phyloP scores from a whole-genome alignment of 2,888 invertebrate genomes.

The Mesoligia furuncula region DNA sequence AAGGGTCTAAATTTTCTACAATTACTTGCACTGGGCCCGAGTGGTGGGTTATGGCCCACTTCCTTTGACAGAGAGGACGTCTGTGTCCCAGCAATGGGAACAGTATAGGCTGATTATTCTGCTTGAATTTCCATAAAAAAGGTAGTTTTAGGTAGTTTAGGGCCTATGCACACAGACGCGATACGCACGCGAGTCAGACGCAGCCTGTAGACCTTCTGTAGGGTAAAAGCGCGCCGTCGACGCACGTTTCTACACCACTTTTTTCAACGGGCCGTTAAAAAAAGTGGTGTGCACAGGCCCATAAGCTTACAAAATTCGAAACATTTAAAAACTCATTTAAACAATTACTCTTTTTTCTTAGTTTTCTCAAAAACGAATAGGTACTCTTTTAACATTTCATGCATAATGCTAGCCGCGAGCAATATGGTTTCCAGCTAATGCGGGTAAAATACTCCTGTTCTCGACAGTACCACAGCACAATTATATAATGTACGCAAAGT shows the following conservation, averaged over 20 bases:
- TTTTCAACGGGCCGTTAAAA: too few species aligned
- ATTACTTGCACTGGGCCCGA: too few species aligned
- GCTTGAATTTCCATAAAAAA: background rate
- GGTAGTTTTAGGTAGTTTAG: background rate
- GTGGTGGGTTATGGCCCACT: too few species aligned
- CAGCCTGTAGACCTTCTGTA: too few species aligned
- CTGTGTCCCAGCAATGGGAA: background rate
- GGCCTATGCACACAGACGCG: too few species aligned
- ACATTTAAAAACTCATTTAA: background rate
- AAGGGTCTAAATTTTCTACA: too few species aligned
- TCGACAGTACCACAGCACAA: background rate
- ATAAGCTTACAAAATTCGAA: background rate
- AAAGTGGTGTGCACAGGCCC: too few species aligned
- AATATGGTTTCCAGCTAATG: background rate
- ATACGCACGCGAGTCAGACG: too few species aligned
- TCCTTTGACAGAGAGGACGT: too few species aligned
- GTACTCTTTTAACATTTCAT: conserved; percentile 22
- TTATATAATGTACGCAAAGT: background rate
- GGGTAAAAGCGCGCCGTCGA: too few species aligned
- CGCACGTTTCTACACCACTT: too few species aligned
- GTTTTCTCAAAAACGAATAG: background rate
- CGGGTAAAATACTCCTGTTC: conserved; percentile 17
- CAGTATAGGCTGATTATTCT: background rate
- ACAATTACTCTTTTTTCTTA: conserved; percentile 1
- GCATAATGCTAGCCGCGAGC: conserved; percentile 3